Conservation (phyloP, 1,140 invertebrate species). For the Nasonia longicornis region DNA sequence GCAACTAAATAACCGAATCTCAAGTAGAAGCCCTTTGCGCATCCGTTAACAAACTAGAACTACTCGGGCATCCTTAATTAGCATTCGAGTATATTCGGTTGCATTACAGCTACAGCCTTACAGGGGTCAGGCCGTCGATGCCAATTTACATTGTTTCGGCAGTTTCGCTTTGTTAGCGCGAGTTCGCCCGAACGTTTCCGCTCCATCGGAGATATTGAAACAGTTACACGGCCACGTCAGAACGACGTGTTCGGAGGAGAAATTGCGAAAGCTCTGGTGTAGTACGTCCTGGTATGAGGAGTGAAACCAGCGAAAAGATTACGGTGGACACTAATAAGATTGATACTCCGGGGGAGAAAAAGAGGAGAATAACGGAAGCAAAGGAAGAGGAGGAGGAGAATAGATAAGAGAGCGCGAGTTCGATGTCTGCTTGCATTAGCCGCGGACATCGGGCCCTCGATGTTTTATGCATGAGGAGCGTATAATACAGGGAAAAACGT, state of each 20-base stretch:
- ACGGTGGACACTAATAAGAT: constrained; percentile 58
- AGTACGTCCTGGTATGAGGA: neutral
- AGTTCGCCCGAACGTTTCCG: neutral
- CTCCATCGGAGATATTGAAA: no score
- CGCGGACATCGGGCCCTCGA: constrained; percentile 50
- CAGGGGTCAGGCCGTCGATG: neutral
- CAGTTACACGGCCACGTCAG: no score
- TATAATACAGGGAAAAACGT: constrained; percentile 10
- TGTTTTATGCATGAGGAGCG: constrained; percentile 61
- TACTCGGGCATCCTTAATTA: no score
- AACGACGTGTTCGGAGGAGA: no score
- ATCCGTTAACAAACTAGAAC: no score
- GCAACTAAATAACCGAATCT: no score
- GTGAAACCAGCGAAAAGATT: neutral
- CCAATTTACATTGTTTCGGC: neutral
- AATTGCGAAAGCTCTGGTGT: no score
- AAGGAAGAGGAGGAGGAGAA: neutral
- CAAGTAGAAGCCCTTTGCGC: no score
- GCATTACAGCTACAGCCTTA: neutral
- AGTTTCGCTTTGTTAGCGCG: neutral
- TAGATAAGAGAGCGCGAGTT: constrained; percentile 45
- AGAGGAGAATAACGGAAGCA: neutral
- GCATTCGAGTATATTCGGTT: neutral
- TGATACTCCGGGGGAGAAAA: constrained; percentile 51
- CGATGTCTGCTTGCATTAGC: constrained; percentile 59